Evolutionary conservation across 2,113 vertebrate genomes (phyloP).

Genomic region (Microtus ochrogaster): DNA sequence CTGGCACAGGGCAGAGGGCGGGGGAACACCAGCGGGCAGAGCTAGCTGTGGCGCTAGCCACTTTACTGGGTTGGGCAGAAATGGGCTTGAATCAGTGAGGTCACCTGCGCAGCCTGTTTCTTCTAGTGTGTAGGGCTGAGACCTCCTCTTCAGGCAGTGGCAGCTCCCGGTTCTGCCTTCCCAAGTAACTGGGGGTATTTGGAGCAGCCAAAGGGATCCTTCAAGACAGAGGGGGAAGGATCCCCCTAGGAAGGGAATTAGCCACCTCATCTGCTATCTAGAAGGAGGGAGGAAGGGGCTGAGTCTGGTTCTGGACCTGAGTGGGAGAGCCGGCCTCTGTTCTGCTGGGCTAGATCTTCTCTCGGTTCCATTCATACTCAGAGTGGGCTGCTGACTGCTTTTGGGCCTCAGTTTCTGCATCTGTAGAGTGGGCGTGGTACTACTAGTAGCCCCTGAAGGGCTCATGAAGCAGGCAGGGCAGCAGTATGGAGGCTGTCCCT

Average conservation of each 20-base stretch:
- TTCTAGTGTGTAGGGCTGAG: background rate
- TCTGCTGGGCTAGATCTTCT: background rate
- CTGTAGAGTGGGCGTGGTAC: background rate
- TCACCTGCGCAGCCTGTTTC: background rate
- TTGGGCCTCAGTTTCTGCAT: background rate
- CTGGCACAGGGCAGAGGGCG: background rate
- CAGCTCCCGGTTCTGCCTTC: background rate
- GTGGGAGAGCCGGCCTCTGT: background rate
- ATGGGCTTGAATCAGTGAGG: background rate
- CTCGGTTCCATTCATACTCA: background rate
- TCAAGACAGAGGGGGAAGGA: background rate
- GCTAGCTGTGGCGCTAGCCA: background rate
- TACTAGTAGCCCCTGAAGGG: background rate
- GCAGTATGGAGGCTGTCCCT: background rate
- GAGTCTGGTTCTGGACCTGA: background rate
- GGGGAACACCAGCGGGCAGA: accelerated
- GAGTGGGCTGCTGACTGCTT: background rate
- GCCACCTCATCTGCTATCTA: background rate
- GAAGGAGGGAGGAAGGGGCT: background rate
- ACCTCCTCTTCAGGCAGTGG: no score
- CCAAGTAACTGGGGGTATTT: background rate
- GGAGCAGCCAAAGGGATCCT: background rate
- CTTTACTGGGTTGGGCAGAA: background rate
- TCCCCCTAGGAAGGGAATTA: background rate
- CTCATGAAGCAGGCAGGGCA: background rate